These are phyloP conservation scores for Phenganax marumi DNA, from an alignment of 92 coral and sea anemone species.

Conservation along the genomic window DNA sequence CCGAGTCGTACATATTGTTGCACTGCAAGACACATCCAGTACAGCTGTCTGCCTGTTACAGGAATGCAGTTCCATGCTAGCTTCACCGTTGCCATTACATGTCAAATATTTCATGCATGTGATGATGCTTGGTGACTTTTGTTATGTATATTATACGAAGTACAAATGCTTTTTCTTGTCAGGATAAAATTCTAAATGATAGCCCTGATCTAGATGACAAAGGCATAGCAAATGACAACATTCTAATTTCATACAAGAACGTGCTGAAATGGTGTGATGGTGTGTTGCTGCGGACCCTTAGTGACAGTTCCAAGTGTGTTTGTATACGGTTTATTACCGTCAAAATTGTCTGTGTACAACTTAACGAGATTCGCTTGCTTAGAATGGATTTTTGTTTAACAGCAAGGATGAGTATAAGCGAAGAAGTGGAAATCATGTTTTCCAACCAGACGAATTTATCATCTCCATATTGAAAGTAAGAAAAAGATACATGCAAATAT, in stretches of 20 bases:
- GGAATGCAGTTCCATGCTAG: background rate
- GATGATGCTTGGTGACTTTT: background rate
- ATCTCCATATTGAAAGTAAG: slow-evolving; percentile 27
- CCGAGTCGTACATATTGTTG: no score
- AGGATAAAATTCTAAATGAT: slow-evolving; percentile 28
- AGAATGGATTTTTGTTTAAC: background rate
- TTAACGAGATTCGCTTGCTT: background rate
- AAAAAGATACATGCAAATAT: background rate
- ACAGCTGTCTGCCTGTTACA: no score
- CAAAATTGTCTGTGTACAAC: no score
- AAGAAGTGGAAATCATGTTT: slow-evolving; percentile 7
- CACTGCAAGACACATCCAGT: no score
- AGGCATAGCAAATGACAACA: slow-evolving; percentile 21
- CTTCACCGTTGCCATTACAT: background rate
- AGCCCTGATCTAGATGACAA: slow-evolving; percentile 56
- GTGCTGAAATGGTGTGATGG: slow-evolving; percentile 73
- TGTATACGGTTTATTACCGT: background rate
- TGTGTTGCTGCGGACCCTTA: slow-evolving; percentile 66
- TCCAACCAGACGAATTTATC: slow-evolving; percentile 23
- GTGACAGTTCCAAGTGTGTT: background rate
- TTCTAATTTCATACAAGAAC: slow-evolving; percentile 11
- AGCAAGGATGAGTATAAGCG: background rate
- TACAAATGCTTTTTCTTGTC: background rate
- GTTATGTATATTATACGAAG: background rate
- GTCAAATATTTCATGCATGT: background rate